A percentile compares a stretch with the other conserved stretches of the same genome.
These are phyloP conservation scores for Anthoscopus minutus DNA, from an alignment of 2,113 vertebrate genomes.

Conservation along the genomic window DNA sequence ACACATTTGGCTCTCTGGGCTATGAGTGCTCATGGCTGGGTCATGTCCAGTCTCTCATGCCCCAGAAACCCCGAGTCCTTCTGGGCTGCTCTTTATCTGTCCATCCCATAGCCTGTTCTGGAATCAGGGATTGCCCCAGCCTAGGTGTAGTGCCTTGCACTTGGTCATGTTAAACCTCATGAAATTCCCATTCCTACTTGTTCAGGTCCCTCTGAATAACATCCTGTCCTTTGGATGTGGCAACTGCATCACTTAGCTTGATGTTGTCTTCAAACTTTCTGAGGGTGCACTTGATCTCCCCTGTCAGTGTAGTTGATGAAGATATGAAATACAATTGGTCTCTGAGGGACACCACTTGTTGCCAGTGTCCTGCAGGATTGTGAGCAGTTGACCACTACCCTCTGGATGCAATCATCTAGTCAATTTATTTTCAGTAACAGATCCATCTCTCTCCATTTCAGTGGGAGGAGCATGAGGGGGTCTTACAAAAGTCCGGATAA, in stretches of 20 bases:
- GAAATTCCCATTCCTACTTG: not conserved
- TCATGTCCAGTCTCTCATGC: not conserved
- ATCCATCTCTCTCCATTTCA: not conserved
- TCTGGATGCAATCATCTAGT: not conserved
- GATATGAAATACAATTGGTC: not conserved
- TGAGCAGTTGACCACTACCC: not conserved
- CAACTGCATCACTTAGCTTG: not conserved
- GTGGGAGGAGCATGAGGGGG: not conserved
- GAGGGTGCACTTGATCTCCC: not conserved
- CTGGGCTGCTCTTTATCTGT: not conserved
- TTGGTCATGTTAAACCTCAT: not conserved
- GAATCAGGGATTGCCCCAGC: rapidly evolving
- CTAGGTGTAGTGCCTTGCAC: not conserved
- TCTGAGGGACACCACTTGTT: not conserved
- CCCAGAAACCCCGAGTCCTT: rapidly evolving
- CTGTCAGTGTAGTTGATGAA: not conserved
- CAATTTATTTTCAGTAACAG: not conserved
- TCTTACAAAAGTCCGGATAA: not conserved
- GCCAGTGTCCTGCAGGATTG: not conserved
- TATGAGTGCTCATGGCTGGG: rapidly evolving
- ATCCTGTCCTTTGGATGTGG: not conserved
- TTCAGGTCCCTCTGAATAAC: not conserved
- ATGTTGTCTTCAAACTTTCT: not conserved
- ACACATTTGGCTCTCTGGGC: rapidly evolving
- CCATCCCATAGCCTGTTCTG: not conserved